A percentile compares a stretch with the other conserved stretches of the same genome.
Conservation (phyloP, 1,140 invertebrate species). For the Calephelis virginiensis region DNA sequence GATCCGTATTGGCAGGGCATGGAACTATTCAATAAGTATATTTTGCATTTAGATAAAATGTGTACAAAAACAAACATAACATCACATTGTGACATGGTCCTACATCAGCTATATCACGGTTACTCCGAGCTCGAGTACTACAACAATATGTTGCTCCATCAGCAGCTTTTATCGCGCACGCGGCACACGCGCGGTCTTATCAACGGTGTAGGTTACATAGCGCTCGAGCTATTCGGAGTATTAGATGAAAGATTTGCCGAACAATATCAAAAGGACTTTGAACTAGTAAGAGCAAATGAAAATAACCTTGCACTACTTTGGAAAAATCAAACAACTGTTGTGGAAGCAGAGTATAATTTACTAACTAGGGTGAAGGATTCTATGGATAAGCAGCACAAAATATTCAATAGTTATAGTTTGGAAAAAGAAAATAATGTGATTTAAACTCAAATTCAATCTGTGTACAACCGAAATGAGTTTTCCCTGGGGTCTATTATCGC, state of each 20-base stretch:
- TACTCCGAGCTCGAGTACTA: slow-evolving; percentile 36
- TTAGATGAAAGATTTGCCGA: slow-evolving; percentile 33
- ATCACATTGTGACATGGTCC: slow-evolving; percentile 30
- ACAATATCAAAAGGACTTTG: slow-evolving; percentile 34
- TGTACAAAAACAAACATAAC: slow-evolving; percentile 26
- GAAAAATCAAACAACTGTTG: slow-evolving; percentile 25
- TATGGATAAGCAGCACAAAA: background rate
- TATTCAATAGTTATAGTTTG: too few species aligned
- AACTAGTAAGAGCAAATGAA: slow-evolving; percentile 27
- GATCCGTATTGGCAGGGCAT: slow-evolving; percentile 32
- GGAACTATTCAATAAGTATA: slow-evolving; percentile 25
- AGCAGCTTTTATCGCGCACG: slow-evolving; percentile 9
- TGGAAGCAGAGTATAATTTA: background rate
- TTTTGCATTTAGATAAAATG: slow-evolving; percentile 29
- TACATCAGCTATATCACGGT: slow-evolving; percentile 35
- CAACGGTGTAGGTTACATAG: slow-evolving; percentile 37
- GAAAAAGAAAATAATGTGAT: slow-evolving; percentile 1
- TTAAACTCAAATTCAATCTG: background rate
- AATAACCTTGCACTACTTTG: slow-evolving; percentile 26
- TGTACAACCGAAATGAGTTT: background rate
- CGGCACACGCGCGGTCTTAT: slow-evolving; percentile 32
- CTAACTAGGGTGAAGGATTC: background rate
- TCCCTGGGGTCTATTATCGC: background rate
- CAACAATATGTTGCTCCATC: slow-evolving; percentile 31
- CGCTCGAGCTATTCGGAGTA: slow-evolving; percentile 37